Evolutionary conservation across 2,113 vertebrate species (phyloP).

Genomic region (Cavia porcellus): DNA sequence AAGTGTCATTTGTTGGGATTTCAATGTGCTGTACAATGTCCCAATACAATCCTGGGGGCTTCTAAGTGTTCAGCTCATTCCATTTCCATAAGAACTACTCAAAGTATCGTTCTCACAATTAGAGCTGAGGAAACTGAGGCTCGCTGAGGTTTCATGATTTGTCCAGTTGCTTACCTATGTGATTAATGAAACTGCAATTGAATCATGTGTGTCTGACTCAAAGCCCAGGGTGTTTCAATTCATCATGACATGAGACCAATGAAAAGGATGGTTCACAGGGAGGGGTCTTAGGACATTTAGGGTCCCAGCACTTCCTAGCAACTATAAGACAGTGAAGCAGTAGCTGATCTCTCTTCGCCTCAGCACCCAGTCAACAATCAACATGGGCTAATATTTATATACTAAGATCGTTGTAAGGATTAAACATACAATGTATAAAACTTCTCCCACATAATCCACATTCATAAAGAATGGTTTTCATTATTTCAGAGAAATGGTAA

Average conservation of each 20-base stretch:
- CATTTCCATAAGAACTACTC: constrained; percentile 26
- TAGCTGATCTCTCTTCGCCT: not conserved
- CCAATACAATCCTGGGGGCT: not conserved
- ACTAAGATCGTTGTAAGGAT: not conserved
- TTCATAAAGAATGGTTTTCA: not conserved
- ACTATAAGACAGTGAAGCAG: not conserved
- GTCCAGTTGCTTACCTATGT: not conserved
- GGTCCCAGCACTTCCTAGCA: not conserved
- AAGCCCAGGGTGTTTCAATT: not conserved
- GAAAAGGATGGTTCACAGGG: not conserved
- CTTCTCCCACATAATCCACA: not conserved
- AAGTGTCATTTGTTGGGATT: constrained; percentile 46
- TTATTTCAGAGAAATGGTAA: not conserved
- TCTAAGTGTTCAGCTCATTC: constrained; percentile 29
- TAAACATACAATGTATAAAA: not conserved
- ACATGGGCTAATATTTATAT: not conserved
- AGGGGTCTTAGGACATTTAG: not conserved
- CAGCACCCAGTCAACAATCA: not conserved
- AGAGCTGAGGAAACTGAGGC: constrained; percentile 32
- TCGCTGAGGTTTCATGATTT: not conserved
- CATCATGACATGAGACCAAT: not conserved
- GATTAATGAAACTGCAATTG: not conserved
- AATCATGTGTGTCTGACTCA: not conserved
- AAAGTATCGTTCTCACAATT: constrained; percentile 13
- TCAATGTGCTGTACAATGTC: not conserved